Conservation (phyloP, 2,888 invertebrate species). For the Teinopalpus imperialis region DNA sequence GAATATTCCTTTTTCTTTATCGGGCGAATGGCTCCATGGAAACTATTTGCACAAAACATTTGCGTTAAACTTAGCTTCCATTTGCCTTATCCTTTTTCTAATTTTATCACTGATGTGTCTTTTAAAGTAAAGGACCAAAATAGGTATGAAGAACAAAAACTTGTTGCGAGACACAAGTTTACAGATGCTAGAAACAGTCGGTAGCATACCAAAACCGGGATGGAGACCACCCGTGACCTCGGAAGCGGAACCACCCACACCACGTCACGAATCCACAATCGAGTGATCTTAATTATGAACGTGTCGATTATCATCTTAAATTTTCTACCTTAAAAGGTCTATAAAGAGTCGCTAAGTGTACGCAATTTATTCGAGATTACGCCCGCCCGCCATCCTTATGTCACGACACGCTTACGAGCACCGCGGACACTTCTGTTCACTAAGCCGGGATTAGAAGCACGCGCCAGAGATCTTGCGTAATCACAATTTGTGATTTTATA, state of each 20-base stretch:
- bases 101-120: slow-evolving; percentile 14
- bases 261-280: slow-evolving; percentile 72
- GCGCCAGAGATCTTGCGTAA: slow-evolving; percentile 53
- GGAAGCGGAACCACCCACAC: slow-evolving; percentile 79
- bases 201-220: slow-evolving; percentile 47
- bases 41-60: slow-evolving; percentile 10
- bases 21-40: not conserved
- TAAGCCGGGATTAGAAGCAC: slow-evolving; percentile 44
- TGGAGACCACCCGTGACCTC: slow-evolving; percentile 66
- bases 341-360: slow-evolving; percentile 78
- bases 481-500: slow-evolving; percentile 35
- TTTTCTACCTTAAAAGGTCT: slow-evolving; percentile 79
- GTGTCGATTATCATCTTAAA: slow-evolving; percentile 80
- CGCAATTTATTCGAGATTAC: slow-evolving; percentile 76
- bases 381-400: slow-evolving; percentile 61
- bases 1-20: slow-evolving; percentile 3
- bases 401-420: slow-evolving; percentile 61
- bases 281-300: slow-evolving; percentile 77
- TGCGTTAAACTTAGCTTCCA: not conserved
- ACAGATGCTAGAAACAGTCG: slow-evolving; percentile 33
- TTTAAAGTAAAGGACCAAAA: slow-evolving; percentile 6
- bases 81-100: slow-evolving; percentile 6
- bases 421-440: slow-evolving; percentile 70
- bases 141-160: slow-evolving; percentile 14
- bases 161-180: not conserved